Evolutionary conservation across 1,140 invertebrate genomes (phyloP), one percentile per base, ranked within the genome.

Genomic region (Macrostomum lignano): DNA sequence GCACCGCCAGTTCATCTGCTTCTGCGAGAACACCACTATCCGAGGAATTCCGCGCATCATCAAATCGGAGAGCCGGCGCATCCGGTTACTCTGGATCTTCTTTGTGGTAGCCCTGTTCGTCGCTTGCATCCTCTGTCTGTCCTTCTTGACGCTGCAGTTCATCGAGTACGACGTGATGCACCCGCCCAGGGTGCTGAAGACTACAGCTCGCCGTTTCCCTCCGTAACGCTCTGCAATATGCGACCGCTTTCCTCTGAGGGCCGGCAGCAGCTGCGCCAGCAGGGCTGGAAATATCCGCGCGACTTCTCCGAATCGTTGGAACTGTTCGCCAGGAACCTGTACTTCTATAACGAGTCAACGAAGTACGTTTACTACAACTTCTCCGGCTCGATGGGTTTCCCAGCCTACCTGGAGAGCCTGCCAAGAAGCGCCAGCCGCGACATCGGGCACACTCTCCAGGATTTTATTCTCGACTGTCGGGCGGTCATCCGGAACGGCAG

Each of bases 391-490:
- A 28, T 28, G 15, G 15, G 14, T 7, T 15, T 28, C 14, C 15
- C 15, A 15, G 26, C 14, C 7, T 28, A 28, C 19, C 9, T 28
- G 9, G 26, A 28, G 9, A 28, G 26, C 19, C 19, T 28, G 19
- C 26, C 26, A 28, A 28, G 19, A 28, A 24, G 26, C 6, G 17
- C 13, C 5, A 33, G 13, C 14, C 24, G 26, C 17, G 14, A n/a
- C 11, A 22, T 33, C n/a, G 32, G 32, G 5, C 13, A 14, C 14
- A 5, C 24, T 4, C 17, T 21, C 3, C 13, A 33, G 19, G 19
- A 33, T 4, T 33, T 33, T 20, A 15, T 33, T 6, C 24, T 33
- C 11, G 14, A 33, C 17, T 33, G 32, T 23, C 32, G 26, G 15
- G 32, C 26, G 19, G 15, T 33, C 26, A 25, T 24, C 26, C 24